Conservation (phyloP, 2,888 invertebrate species). For the Penaeus monodon region DNA sequence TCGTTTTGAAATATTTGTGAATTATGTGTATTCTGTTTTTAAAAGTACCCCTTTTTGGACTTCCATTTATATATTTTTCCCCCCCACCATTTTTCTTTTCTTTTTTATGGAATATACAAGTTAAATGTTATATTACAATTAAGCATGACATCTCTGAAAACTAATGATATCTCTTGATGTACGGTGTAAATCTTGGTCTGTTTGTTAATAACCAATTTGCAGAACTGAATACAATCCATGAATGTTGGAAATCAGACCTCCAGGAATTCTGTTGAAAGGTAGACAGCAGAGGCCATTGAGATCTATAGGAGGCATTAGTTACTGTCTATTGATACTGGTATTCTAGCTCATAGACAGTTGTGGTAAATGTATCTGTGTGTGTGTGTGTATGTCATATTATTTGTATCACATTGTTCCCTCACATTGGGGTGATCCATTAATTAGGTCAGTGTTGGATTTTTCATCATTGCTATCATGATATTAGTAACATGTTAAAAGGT, state of each 20-base stretch:
- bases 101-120: conserved; percentile 14
- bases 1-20: not conserved
- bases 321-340: conserved; percentile 14
- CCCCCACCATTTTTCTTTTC: too few species aligned
- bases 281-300: conserved; percentile 14
- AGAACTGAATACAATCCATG: not conserved
- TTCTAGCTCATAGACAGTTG: conserved; percentile 20
- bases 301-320: conserved; percentile 4
- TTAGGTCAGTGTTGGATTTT: conserved; percentile 18
- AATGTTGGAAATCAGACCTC: conserved; percentile 9
- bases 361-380: conserved; percentile 39
- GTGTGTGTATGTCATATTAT: conserved; percentile 38
- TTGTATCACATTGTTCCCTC: conserved; percentile 31
- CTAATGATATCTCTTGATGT: not conserved
- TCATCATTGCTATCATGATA: not conserved
- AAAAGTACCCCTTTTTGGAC: conserved; percentile 8
- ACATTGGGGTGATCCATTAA: conserved; percentile 36
- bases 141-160: conserved; percentile 7
- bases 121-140: not conserved
- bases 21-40: conserved; percentile 1
- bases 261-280: not conserved
- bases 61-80: not conserved
- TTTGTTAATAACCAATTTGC: not conserved
- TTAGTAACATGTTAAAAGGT: not conserved
- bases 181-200: not conserved